Percentiles rank a stretch among this genome's conserved stretches.
Evolutionary conservation across 2,113 vertebrate genomes (phyloP).

Genomic region (Callaeas wilsoni): DNA sequence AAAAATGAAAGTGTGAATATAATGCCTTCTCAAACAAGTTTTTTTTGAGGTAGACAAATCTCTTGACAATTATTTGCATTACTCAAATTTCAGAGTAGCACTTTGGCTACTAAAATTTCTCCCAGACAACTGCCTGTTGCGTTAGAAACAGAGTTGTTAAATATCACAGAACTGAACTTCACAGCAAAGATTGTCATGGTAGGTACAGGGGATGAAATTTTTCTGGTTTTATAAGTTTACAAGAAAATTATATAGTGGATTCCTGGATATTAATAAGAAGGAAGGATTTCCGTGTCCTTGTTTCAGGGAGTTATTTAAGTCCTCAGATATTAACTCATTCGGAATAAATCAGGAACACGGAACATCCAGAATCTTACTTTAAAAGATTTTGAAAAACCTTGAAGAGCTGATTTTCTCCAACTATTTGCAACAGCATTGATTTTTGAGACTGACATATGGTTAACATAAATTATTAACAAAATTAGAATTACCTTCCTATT

Average conservation of each 20-base stretch:
- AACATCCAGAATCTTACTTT: background rate
- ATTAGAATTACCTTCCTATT: background rate
- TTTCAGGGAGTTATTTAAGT: background rate
- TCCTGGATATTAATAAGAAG: background rate
- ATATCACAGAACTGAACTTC: background rate
- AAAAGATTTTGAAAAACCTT: background rate
- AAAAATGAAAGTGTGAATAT: slow-evolving; percentile 11
- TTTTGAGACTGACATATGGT: background rate
- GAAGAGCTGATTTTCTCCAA: background rate
- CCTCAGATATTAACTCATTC: background rate
- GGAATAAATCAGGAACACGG: background rate
- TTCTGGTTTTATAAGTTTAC: background rate
- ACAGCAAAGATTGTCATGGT: background rate
- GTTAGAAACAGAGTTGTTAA: background rate
- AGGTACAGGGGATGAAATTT: background rate
- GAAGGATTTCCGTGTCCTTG: background rate
- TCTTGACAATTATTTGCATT: background rate
- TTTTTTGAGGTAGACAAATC: background rate
- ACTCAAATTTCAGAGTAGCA: background rate
- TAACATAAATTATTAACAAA: background rate
- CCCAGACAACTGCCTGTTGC: background rate
- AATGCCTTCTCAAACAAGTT: background rate
- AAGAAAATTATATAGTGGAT: background rate
- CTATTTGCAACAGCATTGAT: background rate
- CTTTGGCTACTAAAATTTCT: background rate